Conservation (phyloP, 2,113 vertebrate species). For the Oplegnathus fasciatus region DNA sequence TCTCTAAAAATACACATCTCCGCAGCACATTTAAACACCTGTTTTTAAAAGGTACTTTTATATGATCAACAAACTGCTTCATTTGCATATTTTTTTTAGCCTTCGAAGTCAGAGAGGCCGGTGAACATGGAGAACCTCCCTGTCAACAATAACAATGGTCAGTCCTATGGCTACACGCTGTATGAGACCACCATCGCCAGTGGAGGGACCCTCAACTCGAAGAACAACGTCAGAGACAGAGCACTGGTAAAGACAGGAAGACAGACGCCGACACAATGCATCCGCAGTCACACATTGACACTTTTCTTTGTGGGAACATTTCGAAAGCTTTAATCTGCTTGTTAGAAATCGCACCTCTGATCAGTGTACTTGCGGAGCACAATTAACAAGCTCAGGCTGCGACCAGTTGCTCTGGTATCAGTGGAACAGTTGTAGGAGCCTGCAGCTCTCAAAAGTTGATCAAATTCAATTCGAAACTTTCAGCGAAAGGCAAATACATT, state of each 20-base stretch:
- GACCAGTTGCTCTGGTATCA: constrained; percentile 10
- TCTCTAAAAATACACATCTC: background rate
- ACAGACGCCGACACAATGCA: background rate
- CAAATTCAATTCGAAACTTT: background rate
- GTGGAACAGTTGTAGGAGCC: background rate
- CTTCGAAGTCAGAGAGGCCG: constrained; percentile 83
- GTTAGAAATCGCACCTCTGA: constrained; percentile 41
- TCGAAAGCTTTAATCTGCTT: background rate
- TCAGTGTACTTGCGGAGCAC: constrained; percentile 33
- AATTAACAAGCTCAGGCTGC: constrained; percentile 35
- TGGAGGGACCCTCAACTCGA: constrained; percentile 84
- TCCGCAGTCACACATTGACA: background rate
- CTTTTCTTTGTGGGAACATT: constrained; percentile 22
- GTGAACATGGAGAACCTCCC: constrained; percentile 93
- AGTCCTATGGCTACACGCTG: constrained; percentile 90
- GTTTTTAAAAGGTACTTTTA: background rate
- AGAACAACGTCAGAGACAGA: constrained; percentile 86
- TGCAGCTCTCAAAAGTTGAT: background rate
- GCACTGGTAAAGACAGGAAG: constrained; percentile 86
- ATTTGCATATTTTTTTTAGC: constrained; percentile 71
- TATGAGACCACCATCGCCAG: constrained; percentile 88
- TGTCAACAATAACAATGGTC: constrained; percentile 87
- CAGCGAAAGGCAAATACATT: background rate
- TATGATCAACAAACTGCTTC: background rate
- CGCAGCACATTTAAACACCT: background rate